A percentile compares a stretch with the other conserved stretches of the same genome.
Evolutionary conservation across 2,113 vertebrate species (phyloP).

Genomic region (Drymodes brunneopygia): DNA sequence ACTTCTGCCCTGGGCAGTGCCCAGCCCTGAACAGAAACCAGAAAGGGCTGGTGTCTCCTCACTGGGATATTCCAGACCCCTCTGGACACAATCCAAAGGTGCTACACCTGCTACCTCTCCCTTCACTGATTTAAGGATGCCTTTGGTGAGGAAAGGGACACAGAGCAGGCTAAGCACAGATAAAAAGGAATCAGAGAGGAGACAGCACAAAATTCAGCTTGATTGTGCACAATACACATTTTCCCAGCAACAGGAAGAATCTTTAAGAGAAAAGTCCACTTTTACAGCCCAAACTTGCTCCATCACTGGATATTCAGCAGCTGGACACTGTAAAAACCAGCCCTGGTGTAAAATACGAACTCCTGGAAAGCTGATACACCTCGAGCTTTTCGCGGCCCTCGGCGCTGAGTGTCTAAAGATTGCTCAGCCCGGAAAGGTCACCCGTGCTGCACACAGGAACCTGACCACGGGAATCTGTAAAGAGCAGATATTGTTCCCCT

Average conservation of each 20-base stretch:
- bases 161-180: background rate
- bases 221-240: background rate
- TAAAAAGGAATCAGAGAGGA: background rate
- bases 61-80: background rate
- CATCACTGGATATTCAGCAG: background rate
- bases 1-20: background rate
- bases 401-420: background rate
- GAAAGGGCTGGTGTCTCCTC: background rate
- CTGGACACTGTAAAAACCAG: constrained; percentile 48
- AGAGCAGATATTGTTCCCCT: constrained; percentile 54
- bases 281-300: background rate
- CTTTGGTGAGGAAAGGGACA: background rate
- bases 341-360: background rate
- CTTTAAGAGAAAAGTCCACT: background rate
- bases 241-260: background rate
- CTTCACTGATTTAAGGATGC: background rate
- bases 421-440: constrained; percentile 35
- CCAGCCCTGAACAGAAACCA: background rate
- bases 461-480: constrained; percentile 27
- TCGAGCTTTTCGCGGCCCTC: background rate
- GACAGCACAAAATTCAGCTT: background rate
- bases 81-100: background rate
- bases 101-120: background rate
- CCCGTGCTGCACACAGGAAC: background rate
- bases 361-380: constrained; percentile 21